phyloP scores from a whole-genome alignment of 2,113 vertebrate genomes.

The Mormyrus lacerda region DNA sequence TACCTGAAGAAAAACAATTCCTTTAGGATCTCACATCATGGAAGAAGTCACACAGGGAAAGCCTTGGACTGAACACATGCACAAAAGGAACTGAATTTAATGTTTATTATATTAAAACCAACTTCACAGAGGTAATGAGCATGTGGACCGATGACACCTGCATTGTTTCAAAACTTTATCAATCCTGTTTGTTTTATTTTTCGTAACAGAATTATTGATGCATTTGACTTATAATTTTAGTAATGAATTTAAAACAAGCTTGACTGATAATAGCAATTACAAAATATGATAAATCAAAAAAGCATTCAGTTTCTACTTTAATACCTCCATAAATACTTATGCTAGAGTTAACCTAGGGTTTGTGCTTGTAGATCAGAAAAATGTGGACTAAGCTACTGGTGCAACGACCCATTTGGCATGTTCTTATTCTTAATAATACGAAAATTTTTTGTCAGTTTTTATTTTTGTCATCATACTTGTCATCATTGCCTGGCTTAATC shows the following conservation, averaged over 20 bases:
- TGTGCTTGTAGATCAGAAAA: not conserved
- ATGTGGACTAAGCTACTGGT: not conserved
- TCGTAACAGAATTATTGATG: not conserved
- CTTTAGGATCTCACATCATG: not conserved
- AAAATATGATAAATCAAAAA: not conserved
- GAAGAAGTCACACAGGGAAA: not conserved
- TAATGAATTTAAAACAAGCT: not conserved
- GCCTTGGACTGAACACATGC: not conserved
- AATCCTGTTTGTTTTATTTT: not conserved
- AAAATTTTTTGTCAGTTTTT: not conserved
- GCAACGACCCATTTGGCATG: not conserved
- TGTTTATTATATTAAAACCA: not conserved
- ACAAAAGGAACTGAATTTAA: not conserved
- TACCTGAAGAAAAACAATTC: not conserved
- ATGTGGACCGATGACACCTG: not conserved
- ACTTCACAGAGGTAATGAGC: not conserved
- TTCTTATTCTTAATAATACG: not conserved
- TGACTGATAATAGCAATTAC: not conserved
- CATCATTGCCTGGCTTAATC: not conserved
- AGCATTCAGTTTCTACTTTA: not conserved
- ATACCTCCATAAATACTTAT: not conserved
- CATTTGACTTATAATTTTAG: not conserved
- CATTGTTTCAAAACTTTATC: not conserved
- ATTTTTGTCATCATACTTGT: not conserved
- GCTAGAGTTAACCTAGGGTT: not conserved